Evolutionary conservation across 2,113 vertebrate species (phyloP), one percentile per base, ranked within the genome.

Genomic region (Brachionichthys hirsutus): DNA sequence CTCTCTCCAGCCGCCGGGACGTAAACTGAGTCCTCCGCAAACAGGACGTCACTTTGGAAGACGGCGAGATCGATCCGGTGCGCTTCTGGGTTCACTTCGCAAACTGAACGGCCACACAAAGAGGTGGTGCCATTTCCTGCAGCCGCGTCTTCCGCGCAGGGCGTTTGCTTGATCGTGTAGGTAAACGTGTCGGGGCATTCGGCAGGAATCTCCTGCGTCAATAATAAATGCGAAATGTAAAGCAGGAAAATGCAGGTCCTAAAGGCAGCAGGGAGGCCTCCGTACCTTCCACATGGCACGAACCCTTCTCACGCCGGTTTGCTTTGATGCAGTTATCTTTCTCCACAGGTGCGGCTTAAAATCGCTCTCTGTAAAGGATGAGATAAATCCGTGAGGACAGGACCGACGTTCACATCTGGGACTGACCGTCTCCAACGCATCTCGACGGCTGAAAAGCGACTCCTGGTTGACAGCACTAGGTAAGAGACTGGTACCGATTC

Each of bases 271-370:
- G 24, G 20, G 2, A 35, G 16, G 16, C 2, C 45, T 63, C 9
- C 62, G 57, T 70, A 90, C 88, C 69, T 0, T 73, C 87, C 87
- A 90, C 81, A 88, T 73, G 49, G 19, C 53, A 1, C 3, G 20
- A 13, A 90, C 78, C 16, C 54, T 73, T 66, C 85, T 69, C 0
- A 54, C 3, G 24, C 70, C 67, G 18, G 50, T 51, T 19, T 53
- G 36, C 0, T 41, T 15, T 3, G 20, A 19, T 51, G 70, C 43
- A 18, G 44, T 2, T 11, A 88, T 30, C 8, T 73, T 85, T 38
- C 88, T 87, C 88, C 88, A 90, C 20, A 86, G 48, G 0, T 0
- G 17, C 46, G 78, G 46, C 40, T 55, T 59, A 6, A 78, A 19
- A 20, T 72, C 30, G 0, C n/a, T 56, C 15, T 52, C 88, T 90